Conservation (phyloP, 2,797 vertebrate genomes). For the Perodicticus potto region DNA sequence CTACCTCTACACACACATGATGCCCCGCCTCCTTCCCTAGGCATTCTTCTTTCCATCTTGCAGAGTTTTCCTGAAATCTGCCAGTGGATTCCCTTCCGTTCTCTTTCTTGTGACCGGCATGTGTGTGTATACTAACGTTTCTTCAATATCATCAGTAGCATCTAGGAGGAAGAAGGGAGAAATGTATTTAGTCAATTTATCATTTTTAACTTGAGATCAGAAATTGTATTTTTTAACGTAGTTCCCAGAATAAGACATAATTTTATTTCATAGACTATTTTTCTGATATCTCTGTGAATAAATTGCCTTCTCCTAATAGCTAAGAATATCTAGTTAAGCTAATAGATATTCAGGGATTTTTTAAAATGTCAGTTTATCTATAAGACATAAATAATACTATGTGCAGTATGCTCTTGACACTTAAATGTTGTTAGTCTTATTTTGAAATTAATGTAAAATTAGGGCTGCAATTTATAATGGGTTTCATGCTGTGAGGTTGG, state of each 20-base stretch:
- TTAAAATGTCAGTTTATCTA: neutral
- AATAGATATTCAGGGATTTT: slow-evolving; percentile 38
- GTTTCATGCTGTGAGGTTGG: neutral
- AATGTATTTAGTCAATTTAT: neutral
- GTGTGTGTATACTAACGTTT: neutral
- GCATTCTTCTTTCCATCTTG: neutral
- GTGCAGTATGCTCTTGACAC: neutral
- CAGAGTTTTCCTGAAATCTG: neutral
- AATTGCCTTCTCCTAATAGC: slow-evolving; percentile 33
- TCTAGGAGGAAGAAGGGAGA: slow-evolving; percentile 1
- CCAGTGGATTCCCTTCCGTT: neutral
- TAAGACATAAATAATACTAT: neutral
- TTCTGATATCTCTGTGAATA: slow-evolving; percentile 61
- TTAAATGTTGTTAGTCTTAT: slow-evolving; percentile 64
- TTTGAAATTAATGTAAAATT: slow-evolving; percentile 64
- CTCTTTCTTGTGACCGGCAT: neutral
- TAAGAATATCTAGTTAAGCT: slow-evolving; percentile 48
- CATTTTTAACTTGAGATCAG: slow-evolving; percentile 56
- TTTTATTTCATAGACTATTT: slow-evolving; percentile 59
- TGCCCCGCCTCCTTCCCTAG: neutral
- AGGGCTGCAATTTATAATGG: slow-evolving; percentile 17
- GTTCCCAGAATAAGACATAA: neutral
- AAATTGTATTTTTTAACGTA: slow-evolving; percentile 45
- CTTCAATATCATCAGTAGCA: neutral
- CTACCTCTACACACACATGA: neutral